phyloP scores from a whole-genome alignment of 2,888 invertebrate species.

The Aspidiotus destructor region DNA sequence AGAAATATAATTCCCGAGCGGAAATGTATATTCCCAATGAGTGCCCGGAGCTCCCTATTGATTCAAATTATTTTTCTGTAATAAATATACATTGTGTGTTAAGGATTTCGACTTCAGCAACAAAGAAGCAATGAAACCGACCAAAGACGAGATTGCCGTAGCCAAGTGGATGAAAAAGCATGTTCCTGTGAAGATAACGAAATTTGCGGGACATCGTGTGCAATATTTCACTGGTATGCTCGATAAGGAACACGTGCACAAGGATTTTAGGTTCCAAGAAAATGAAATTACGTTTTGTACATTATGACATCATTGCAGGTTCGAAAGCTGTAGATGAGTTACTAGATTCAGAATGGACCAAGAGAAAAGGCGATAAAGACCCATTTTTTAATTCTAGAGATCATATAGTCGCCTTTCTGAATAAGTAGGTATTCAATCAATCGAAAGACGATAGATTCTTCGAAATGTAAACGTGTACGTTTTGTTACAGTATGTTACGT shows the following conservation, averaged over 20 bases:
- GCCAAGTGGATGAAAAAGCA: conserved; percentile 92
- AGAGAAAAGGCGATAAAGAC: conserved; percentile 50
- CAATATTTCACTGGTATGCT: conserved; percentile 83
- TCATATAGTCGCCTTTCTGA: conserved; percentile 68
- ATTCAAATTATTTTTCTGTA: neutral
- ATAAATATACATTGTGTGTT: conserved; percentile 38
- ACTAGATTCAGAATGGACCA: conserved; percentile 81
- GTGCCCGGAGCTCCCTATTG: too few species aligned
- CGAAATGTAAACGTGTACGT: neutral
- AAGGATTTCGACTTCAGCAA: conserved; percentile 39
- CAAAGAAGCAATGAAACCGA: conserved; percentile 54
- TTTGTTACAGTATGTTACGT: conserved; percentile 56
- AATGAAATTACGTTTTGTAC: too few species aligned
- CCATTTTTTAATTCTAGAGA: conserved; percentile 71
- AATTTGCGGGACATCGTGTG: conserved; percentile 91
- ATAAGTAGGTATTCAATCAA: conserved; percentile 46
- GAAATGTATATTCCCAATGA: too few species aligned
- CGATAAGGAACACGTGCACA: neutral
- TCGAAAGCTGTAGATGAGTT: conserved; percentile 85
- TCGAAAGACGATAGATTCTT: neutral
- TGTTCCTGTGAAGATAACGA: conserved; percentile 88
- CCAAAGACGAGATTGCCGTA: conserved; percentile 83
- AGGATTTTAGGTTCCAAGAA: too few species aligned
- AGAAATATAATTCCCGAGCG: too few species aligned
- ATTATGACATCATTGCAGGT: conserved; percentile 44